Base-by-base conservation (phyloP, 1,140 invertebrate species). In the Drosophila malerkotliana region DNA sequence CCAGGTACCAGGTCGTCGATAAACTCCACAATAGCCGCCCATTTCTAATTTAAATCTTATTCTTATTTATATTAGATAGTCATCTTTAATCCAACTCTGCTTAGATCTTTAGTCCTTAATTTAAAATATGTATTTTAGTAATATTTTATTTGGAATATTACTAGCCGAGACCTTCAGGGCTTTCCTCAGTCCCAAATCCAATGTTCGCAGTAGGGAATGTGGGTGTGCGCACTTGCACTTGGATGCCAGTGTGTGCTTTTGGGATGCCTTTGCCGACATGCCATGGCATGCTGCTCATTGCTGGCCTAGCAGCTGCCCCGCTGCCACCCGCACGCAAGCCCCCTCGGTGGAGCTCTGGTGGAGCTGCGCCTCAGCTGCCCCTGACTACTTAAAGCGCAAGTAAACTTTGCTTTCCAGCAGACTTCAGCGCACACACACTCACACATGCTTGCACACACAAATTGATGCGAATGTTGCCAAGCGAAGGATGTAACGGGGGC, bases 351-450 rank as follows among this genome's bases (percentile, higher is more conserved):
- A 12, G 26, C 54, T 24, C 32, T n/a, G 8, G 24, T n/a, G n/a
- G n/a, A n/a, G n/a, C 10, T 34, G 41, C 41, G 37, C 47, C 63
- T 30, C 34, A 32, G 21, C 45, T 53, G 54, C 54, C 62, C 55
- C 74, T 74, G 71, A 79, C 83, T 88, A 88, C 82, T 85, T 87
- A 88, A 87, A 87, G 75, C 75, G 75, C 88, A 87, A 82, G 82
- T 83, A 88, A 87, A 87, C 75, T 87, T 88, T 82, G 75, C 83
- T 79, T 79, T 79, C 62, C 56, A 54, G 73, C 81, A 68, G 62
- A 64, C 79, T 60, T 80, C 74, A 52, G 52, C 64, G 37, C 55
- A 67, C 44, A 63, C 45, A 44, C 41, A 56, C 62, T 37, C 10
- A 37, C 34, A 37, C 41, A 32, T 73, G 54, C 62, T 37, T 52